Evolutionary conservation across 1,140 invertebrate genomes (phyloP), one percentile per base, ranked within the genome.

Genomic region (Drosophila equinoxialis): DNA sequence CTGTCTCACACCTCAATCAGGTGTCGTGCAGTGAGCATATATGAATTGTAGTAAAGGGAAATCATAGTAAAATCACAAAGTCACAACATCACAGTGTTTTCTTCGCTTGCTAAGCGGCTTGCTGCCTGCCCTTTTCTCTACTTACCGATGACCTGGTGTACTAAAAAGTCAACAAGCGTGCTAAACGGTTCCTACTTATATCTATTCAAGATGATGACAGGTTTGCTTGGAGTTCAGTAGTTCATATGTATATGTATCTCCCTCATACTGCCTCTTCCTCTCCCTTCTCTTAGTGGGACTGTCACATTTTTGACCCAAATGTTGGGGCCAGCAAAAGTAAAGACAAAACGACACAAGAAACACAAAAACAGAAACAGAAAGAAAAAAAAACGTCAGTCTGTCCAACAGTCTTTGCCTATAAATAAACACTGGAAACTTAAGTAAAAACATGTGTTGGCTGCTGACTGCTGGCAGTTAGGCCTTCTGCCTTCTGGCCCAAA

Each of bases 161-260:
- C 76, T 41, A 79, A 62, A 79, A 79, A 79, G 76, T 79, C 73
- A 76, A 79, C 68, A 72, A 72, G 76, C 76, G 51, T 72, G 69
- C 68, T 76, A 79, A 79, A 79, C 73, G 68, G 48, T 74, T 37
- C 37, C 37, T 13, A 37, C 20, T 48, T n/a, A 48, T 14, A 20
- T 51, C 17, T 23, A 51, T 51, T 20, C 11, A 51, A 51, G 45
- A 51, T 23, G 45, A 51, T 51, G 45, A 57, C 54, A 33, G 26
- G 11, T 57, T 57, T 57, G 54, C 45, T 17, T 54, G 7, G 66
- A 69, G 71, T 68, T 71, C 76, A 78, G 33, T 75, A 68, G 68
- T 63, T 76, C 73, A 74, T 58, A 58, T 58, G 8, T 57, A n/a
- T n/a, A 33, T n/a, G n/a, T 33, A 57, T 33, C 6, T 58, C 33